Evolutionary conservation across 2,888 invertebrate genomes (phyloP).

Genomic region (Tachystola acroxantha): DNA sequence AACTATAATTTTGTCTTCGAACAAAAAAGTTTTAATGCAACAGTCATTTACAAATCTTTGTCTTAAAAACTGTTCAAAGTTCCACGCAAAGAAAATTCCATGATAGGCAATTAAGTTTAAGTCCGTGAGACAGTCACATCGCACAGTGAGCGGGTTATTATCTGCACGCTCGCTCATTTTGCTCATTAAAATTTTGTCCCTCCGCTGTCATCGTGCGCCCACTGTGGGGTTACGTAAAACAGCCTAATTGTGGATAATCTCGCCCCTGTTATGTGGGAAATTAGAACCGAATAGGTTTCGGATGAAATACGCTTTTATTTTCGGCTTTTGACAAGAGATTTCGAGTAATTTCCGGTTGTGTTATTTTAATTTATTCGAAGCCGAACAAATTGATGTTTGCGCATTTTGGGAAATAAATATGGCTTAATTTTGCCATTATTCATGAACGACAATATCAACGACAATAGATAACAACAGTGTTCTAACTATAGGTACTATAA

Average conservation of each 20-base stretch:
- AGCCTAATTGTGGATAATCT: constrained; percentile 39
- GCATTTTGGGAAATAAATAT: too few relatives aligned
- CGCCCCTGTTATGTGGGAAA: constrained; percentile 10
- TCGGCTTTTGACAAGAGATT: constrained; percentile 7
- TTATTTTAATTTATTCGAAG: constrained; percentile 9
- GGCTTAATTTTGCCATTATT: not conserved
- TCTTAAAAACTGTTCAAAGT: constrained; percentile 11
- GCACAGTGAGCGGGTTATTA: constrained; percentile 26
- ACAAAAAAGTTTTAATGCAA: not conserved
- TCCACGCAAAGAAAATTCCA: constrained; percentile 21
- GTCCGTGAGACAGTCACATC: constrained; percentile 36
- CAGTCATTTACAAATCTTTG: constrained; percentile 10
- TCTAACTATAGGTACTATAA: too few relatives aligned
- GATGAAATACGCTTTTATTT: constrained; percentile 10
- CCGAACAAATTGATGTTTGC: not conserved
- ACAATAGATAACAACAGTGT: too few relatives aligned
- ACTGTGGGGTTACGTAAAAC: constrained; percentile 24
- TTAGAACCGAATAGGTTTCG: constrained; percentile 9
- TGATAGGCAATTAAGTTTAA: constrained; percentile 30
- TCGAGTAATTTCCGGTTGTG: constrained; percentile 5
- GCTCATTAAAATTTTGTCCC: constrained; percentile 56
- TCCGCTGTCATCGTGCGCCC: constrained; percentile 33
- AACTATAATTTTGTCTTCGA: not conserved
- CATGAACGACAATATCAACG: too few relatives aligned
- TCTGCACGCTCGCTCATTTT: constrained; percentile 42